A percentile compares a stretch with the other conserved stretches of the same genome.
phyloP scores from a whole-genome alignment of 64 coral and sea anemone species.

The Pocillopora damicornis region DNA sequence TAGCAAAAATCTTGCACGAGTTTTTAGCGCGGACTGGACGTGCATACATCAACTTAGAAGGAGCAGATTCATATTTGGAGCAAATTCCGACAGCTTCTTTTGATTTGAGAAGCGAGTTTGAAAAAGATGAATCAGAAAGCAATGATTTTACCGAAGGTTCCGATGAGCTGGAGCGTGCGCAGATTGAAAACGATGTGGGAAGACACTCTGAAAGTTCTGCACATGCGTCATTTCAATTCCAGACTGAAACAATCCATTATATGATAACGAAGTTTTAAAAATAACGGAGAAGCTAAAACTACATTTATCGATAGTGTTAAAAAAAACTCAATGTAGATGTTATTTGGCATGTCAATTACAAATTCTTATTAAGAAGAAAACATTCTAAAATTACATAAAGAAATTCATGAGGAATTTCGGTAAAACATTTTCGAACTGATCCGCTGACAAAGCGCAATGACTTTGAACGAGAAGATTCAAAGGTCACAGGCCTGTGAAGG shows the following conservation, averaged over 20 bases:
- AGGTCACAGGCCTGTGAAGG: too few species aligned
- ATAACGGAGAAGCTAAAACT: too few species aligned
- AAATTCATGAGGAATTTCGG: too few species aligned
- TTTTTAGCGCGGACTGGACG: constrained; percentile 25
- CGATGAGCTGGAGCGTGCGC: neutral
- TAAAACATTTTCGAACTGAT: neutral
- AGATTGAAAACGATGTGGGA: neutral
- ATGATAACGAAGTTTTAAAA: neutral
- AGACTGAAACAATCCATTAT: neutral
- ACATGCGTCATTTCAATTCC: neutral
- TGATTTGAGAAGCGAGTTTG: neutral
- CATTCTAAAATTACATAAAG: too few species aligned
- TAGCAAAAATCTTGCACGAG: constrained; percentile 32
- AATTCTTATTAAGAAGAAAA: too few species aligned
- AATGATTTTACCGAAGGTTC: neutral
- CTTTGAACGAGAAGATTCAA: too few species aligned
- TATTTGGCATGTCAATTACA: too few species aligned
- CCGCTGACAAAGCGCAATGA: neutral
- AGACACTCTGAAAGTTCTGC: neutral
- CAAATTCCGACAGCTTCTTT: neutral
- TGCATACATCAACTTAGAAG: constrained; percentile 49
- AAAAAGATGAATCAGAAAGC: neutral
- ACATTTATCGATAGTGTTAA: too few species aligned
- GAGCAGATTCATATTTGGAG: neutral
- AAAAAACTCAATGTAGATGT: too few species aligned